Conservation (phyloP, 2,888 invertebrate genomes). For the Abrostola tripartita region DNA sequence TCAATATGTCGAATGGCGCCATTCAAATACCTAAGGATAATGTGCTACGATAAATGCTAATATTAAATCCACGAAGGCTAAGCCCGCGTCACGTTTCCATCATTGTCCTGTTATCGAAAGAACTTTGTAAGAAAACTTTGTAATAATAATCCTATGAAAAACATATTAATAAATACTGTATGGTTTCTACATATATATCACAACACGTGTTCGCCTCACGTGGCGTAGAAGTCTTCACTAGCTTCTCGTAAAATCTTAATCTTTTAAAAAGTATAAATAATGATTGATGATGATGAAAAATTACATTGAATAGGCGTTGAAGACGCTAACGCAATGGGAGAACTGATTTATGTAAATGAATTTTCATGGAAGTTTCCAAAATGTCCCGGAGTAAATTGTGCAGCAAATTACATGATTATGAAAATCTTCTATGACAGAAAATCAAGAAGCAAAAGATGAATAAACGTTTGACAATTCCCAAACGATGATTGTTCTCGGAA, state of each 20-base stretch:
- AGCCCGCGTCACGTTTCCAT: slow-evolving; percentile 47
- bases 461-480: too few species aligned
- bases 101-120: slow-evolving; percentile 39
- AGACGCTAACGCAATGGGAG: too few species aligned
- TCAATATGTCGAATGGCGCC: slow-evolving; percentile 31
- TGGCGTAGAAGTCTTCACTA: slow-evolving; percentile 8
- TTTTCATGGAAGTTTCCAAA: too few species aligned
- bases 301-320: too few species aligned
- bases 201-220: slow-evolving; percentile 32
- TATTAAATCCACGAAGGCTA: slow-evolving; percentile 46
- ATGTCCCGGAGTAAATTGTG: too few species aligned
- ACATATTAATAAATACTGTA: slow-evolving; percentile 10
- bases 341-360: too few species aligned
- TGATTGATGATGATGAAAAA: slow-evolving; percentile 6
- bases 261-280: slow-evolving; percentile 1
- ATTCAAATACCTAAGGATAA: slow-evolving; percentile 50
- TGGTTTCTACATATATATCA: slow-evolving; percentile 19
- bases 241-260: slow-evolving; percentile 2
- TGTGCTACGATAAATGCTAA: slow-evolving; percentile 29
- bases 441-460: too few species aligned
- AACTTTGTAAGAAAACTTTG: not conserved
- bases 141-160: slow-evolving; percentile 1
- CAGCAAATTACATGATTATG: too few species aligned
- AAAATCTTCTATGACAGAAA: too few species aligned
- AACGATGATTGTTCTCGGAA: too few species aligned